Conservation (phyloP, 2,888 invertebrate species). For the Bibio marci region DNA sequence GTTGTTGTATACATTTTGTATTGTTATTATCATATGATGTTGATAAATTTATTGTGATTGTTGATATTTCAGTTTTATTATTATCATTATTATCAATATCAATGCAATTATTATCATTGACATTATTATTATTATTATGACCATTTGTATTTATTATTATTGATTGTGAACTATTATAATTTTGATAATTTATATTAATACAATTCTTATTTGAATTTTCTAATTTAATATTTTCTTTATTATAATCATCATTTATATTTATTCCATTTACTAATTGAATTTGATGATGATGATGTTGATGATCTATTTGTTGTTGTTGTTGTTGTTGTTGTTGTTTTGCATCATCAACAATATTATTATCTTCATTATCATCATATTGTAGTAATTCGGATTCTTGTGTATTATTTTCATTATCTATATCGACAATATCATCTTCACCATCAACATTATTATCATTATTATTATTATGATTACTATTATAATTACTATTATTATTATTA, state of each 20-base stretch:
- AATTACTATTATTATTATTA: background rate
- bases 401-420: slow-evolving; percentile 1
- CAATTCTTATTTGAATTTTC: no score
- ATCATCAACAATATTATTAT: background rate
- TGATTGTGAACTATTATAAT: no score
- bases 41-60: slow-evolving; percentile 1
- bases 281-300: no score
- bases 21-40: background rate
- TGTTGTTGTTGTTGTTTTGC: background rate
- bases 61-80: slow-evolving; percentile 6
- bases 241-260: no score
- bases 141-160: no score
- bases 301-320: no score
- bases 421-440: background rate
- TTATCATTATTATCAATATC: background rate
- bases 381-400: background rate
- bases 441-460: background rate
- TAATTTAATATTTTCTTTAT: no score
- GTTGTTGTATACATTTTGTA: slow-evolving; percentile 6
- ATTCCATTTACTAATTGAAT: no score
- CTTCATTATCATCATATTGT: background rate
- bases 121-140: no score
- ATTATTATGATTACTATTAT: background rate
- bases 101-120: no score
- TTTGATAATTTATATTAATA: no score